A percentile compares a stretch with the other conserved stretches of the same genome.
phyloP scores from a whole-genome alignment of 2,113 vertebrate species.

The Notothenia rossii region DNA sequence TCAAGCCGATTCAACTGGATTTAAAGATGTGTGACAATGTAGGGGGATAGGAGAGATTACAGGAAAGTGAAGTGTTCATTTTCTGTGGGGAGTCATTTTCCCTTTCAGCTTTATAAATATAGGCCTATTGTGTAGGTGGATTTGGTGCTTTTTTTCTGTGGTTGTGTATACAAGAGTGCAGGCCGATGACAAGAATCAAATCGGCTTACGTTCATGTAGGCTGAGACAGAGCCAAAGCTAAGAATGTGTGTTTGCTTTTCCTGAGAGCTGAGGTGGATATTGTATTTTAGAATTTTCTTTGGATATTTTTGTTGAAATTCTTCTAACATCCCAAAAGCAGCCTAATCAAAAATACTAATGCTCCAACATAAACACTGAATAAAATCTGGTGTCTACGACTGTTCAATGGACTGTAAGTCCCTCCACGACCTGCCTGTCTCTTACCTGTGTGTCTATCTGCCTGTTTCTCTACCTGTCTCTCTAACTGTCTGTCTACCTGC shows the following conservation, averaged over 20 bases:
- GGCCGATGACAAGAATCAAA: conserved; percentile 40
- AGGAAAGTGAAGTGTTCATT: background rate
- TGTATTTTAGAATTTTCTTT: too few relatives aligned
- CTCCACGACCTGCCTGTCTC: too few relatives aligned
- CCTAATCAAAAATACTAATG: too few relatives aligned
- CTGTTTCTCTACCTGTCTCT: too few relatives aligned
- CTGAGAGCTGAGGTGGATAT: background rate
- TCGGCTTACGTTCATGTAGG: conserved; percentile 2
- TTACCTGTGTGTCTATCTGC: too few relatives aligned
- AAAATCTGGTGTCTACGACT: too few relatives aligned
- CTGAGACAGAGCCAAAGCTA: conserved; percentile 19
- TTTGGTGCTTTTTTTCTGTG: conserved; percentile 22
- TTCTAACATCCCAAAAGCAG: too few relatives aligned
- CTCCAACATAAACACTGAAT: too few relatives aligned
- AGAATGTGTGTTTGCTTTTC: conserved; percentile 22
- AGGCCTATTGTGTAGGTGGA: conserved; percentile 9
- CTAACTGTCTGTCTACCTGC: too few relatives aligned
- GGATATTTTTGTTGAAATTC: too few relatives aligned
- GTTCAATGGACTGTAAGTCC: too few relatives aligned
- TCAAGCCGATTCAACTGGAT: conserved; percentile 23
- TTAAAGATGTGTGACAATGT: conserved; percentile 27
- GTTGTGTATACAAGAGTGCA: conserved; percentile 31
- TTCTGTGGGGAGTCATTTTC: conserved; percentile 12
- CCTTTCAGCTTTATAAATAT: conserved; percentile 39
- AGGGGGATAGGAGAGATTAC: conserved; percentile 30